A percentile compares a stretch with the other conserved stretches of the same genome.
phyloP scores from a whole-genome alignment of 92 coral and sea anemone genomes.

The Desmophyllum pertusum region DNA sequence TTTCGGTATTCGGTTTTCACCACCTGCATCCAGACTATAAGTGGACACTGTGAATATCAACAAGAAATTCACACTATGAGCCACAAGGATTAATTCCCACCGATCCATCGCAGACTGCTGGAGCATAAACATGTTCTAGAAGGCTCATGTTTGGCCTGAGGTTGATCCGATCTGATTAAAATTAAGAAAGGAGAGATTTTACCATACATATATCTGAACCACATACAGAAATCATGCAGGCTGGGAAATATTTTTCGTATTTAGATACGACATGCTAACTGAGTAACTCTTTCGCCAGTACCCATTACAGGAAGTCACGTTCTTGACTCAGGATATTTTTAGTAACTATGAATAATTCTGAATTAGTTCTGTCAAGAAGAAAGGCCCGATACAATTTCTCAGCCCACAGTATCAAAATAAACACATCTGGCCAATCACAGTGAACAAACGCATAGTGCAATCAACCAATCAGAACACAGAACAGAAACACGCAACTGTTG shows the following conservation, averaged over 20 bases:
- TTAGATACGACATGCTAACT: too few relatives aligned
- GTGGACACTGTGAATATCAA: background rate
- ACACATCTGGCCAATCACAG: background rate
- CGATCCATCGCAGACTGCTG: background rate
- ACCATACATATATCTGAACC: too few relatives aligned
- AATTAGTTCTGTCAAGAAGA: background rate
- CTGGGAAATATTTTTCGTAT: too few relatives aligned
- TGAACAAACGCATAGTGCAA: background rate
- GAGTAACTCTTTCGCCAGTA: too few relatives aligned
- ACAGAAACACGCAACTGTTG: background rate
- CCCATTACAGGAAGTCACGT: too few relatives aligned
- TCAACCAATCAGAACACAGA: background rate
- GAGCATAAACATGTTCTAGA: background rate
- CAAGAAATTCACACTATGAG: background rate
- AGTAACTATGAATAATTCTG: background rate
- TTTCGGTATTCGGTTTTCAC: background rate
- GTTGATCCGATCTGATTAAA: too few relatives aligned
- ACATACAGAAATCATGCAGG: too few relatives aligned
- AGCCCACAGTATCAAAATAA: background rate
- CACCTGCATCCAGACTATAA: background rate
- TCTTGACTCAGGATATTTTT: too few relatives aligned
- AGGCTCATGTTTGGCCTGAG: too few relatives aligned
- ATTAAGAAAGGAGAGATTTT: too few relatives aligned
- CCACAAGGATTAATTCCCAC: slow-evolving; percentile 5
- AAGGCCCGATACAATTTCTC: background rate